These are phyloP conservation scores for Erannis defoliaria DNA, from an alignment of 2,888 invertebrate species.

Conservation along the genomic window DNA sequence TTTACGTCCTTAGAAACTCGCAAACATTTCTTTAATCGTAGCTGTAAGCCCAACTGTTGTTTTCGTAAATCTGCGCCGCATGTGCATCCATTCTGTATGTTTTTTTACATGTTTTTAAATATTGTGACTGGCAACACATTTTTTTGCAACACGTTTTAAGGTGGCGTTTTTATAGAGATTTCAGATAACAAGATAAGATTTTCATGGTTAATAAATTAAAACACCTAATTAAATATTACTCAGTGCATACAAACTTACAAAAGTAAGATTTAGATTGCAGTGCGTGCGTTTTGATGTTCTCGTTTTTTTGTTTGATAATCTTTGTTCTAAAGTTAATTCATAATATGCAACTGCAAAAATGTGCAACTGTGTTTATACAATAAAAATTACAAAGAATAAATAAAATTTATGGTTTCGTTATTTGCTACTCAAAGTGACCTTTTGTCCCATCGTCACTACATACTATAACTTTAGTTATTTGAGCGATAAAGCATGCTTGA, in stretches of 20 bases:
- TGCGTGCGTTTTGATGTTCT: no score
- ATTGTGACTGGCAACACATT: constrained; percentile 63
- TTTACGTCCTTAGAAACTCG: not conserved
- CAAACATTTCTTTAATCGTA: not conserved
- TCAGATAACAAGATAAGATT: no score
- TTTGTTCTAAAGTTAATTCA: no score
- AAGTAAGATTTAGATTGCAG: no score
- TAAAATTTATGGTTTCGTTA: no score
- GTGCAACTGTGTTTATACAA: no score
- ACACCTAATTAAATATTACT: not conserved
- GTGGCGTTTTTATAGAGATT: constrained; percentile 28
- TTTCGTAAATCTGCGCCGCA: constrained; percentile 63
- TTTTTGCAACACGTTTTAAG: constrained; percentile 40
- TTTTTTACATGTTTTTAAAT: constrained; percentile 65
- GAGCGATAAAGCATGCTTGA: constrained; percentile 55
- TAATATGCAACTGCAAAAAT: no score
- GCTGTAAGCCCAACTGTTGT: constrained; percentile 25
- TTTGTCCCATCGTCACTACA: constrained; percentile 35
- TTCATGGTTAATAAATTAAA: no score
- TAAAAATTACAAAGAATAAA: no score
- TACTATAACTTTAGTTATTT: constrained; percentile 3
- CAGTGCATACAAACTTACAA: not conserved
- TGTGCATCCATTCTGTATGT: constrained; percentile 56
- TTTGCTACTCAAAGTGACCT: constrained; percentile 18
- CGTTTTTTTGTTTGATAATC: no score